Percentiles rank a stretch among this genome's conserved stretches.
Evolutionary conservation across 2,888 invertebrate species (phyloP).

Genomic region (Cephus spinipes): DNA sequence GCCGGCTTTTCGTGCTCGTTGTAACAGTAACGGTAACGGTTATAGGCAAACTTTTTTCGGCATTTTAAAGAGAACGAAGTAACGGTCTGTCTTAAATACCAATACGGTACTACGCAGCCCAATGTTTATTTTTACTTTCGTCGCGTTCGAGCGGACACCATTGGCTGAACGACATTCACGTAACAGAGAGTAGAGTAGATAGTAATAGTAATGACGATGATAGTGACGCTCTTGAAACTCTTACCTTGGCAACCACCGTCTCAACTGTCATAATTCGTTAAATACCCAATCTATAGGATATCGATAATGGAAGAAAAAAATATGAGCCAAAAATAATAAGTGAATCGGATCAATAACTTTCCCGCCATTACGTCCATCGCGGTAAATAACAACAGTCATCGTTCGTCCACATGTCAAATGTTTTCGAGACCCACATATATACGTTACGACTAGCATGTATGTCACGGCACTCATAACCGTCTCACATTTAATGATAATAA

Average conservation of each 20-base stretch:
- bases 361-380: not conserved
- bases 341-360: not conserved
- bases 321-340: too few relatives aligned
- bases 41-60: not conserved
- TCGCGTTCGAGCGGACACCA: not conserved
- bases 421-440: not conserved
- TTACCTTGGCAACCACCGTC: not conserved
- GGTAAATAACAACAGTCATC: not conserved
- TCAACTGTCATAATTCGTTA: not conserved
- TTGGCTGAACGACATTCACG: not conserved
- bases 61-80: not conserved
- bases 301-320: not conserved
- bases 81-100: not conserved
- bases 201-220: not conserved
- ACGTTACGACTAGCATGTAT: not conserved
- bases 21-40: not conserved
- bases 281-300: not conserved
- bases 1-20: not conserved
- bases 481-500: not conserved
- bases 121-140: not conserved
- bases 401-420: not conserved
- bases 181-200: not conserved
- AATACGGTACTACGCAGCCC: not conserved
- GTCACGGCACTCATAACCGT: not conserved
- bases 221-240: not conserved